Conservation (phyloP, 2,797 vertebrate species). For the Falco cherrug region DNA sequence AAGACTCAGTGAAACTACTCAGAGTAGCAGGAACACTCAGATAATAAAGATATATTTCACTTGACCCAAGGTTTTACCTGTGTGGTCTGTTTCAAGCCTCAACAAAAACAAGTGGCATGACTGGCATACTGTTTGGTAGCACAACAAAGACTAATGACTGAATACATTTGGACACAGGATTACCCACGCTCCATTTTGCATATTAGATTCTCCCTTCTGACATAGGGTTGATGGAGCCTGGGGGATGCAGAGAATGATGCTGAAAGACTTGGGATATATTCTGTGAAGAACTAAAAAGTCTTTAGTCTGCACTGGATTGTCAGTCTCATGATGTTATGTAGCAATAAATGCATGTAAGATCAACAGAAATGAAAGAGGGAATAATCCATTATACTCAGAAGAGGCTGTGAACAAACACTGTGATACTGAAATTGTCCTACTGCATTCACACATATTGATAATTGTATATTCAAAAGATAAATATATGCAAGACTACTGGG, state of each 20-base stretch:
- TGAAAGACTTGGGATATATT: not conserved
- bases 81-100: not conserved
- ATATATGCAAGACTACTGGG: constrained; percentile 10
- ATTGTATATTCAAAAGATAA: constrained; percentile 24
- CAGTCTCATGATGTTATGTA: not conserved
- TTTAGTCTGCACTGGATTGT: not conserved
- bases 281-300: not conserved
- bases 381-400: not conserved
- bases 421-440: not conserved
- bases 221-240: not conserved
- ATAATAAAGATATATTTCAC: not conserved
- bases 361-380: not conserved
- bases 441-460: not conserved
- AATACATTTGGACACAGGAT: not conserved
- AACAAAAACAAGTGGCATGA: not conserved
- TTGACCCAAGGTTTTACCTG: not conserved
- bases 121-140: fast-evolving
- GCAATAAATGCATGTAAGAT: not conserved
- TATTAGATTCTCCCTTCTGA: not conserved
- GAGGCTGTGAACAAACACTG: not conserved
- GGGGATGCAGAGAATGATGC: not conserved
- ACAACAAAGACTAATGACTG: not conserved
- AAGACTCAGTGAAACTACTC: not conserved
- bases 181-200: not conserved
- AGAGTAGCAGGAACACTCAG: not conserved